These are phyloP conservation scores for Phortica variegata DNA, from an alignment of 1,140 invertebrate genomes.

Conservation along the genomic window DNA sequence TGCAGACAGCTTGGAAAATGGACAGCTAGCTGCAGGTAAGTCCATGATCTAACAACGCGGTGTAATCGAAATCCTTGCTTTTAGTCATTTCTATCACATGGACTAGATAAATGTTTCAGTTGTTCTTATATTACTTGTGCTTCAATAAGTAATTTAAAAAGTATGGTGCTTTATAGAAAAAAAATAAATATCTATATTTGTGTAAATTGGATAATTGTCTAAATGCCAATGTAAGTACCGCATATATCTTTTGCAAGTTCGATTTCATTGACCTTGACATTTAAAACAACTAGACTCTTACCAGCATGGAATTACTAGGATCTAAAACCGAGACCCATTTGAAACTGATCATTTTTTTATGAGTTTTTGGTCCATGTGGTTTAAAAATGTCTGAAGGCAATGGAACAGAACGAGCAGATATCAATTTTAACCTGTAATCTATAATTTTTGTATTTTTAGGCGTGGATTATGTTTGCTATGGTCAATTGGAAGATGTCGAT, in stretches of 20 bases:
- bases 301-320: too few species aligned
- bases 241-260: constrained; percentile 42
- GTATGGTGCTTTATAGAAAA: background rate
- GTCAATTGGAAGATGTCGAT: constrained; percentile 50
- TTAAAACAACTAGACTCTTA: background rate
- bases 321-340: background rate
- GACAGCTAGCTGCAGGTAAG: constrained; percentile 53
- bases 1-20: constrained; percentile 50
- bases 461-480: constrained; percentile 50
- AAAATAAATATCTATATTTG: too few species aligned
- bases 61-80: constrained; percentile 19
- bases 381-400: constrained; percentile 48
- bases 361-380: constrained; percentile 47
- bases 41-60: background rate
- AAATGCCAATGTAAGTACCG: constrained; percentile 4
- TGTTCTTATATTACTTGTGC: too few species aligned
- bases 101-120: too few species aligned
- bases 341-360: constrained; percentile 16
- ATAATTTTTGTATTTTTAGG: constrained; percentile 30
- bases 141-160: too few species aligned
- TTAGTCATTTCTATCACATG: constrained; percentile 49
- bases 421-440: constrained; percentile 21
- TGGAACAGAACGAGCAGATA: constrained; percentile 52
- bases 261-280: constrained; percentile 48
- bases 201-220: too few species aligned